phyloP scores from a whole-genome alignment of 2,888 invertebrate genomes.

The Myopa testacea region DNA sequence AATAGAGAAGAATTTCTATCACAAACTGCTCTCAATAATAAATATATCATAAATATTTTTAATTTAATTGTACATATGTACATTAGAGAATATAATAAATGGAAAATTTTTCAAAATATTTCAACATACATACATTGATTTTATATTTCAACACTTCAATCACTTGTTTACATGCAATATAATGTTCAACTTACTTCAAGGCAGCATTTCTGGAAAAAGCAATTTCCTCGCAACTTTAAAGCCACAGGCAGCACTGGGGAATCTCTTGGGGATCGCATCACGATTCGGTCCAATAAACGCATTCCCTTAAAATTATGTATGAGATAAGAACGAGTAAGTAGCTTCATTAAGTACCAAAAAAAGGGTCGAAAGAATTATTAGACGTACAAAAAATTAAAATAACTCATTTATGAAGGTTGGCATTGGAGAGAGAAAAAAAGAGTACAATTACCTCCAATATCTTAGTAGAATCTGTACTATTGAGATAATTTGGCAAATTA shows the following conservation, averaged over 20 bases:
- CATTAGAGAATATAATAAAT: background rate
- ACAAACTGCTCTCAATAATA: too few relatives aligned
- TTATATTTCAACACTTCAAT: too few relatives aligned
- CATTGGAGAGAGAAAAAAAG: background rate
- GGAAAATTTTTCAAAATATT: background rate
- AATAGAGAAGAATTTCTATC: background rate
- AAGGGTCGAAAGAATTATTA: too few relatives aligned
- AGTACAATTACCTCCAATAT: background rate
- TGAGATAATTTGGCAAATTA: conserved; percentile 1
- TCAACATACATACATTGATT: too few relatives aligned
- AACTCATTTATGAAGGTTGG: too few relatives aligned
- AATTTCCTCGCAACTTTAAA: conserved; percentile 45
- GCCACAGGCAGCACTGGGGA: conserved; percentile 41
- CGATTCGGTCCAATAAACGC: conserved; percentile 37
- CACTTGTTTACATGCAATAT: too few relatives aligned
- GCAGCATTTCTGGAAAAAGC: conserved; percentile 36
- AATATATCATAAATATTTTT: background rate
- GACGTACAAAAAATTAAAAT: too few relatives aligned
- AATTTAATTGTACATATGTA: background rate
- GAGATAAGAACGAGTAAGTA: too few relatives aligned
- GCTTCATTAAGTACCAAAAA: too few relatives aligned
- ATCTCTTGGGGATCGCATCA: conserved; percentile 45
- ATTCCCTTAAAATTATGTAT: conserved; percentile 12
- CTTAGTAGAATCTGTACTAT: background rate
- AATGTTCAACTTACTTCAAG: conserved; percentile 50